phyloP scores from a whole-genome alignment of 2,797 vertebrate genomes.

The Tarsius wallacei region DNA sequence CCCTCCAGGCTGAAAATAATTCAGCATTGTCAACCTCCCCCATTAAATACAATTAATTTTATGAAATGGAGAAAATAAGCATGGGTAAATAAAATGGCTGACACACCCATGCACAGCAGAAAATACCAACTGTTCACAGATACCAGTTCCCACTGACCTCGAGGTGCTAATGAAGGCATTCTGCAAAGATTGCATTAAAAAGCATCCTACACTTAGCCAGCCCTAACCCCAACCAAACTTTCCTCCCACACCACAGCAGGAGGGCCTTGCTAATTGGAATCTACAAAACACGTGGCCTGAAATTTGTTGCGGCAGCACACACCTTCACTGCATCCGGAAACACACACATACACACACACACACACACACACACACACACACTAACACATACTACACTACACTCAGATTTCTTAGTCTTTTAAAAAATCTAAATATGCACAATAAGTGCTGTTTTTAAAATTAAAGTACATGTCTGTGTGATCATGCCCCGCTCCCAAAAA shows the following conservation, averaged over 20 bases:
- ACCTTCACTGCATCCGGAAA: conserved; percentile 34
- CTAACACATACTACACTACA: background rate
- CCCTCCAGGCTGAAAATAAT: conserved; percentile 72
- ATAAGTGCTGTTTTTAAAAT: conserved; percentile 56
- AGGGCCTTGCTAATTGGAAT: conserved; percentile 87
- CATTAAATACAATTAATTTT: conserved; percentile 81
- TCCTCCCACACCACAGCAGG: conserved; percentile 83
- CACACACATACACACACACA: background rate
- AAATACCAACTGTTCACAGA: conserved; percentile 69
- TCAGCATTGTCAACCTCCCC: conserved; percentile 67
- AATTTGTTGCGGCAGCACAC: conserved; percentile 71
- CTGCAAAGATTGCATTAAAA: conserved; percentile 69
- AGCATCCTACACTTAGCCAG: conserved; percentile 62
- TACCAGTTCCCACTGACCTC: conserved; percentile 75
- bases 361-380: background rate
- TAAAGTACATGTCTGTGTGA: background rate
- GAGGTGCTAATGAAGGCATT: conserved; percentile 83
- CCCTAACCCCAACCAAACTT: conserved; percentile 83
- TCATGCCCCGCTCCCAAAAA: background rate
- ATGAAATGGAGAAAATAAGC: conserved; percentile 72
- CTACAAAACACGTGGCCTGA: conserved; percentile 84
- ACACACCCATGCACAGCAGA: conserved; percentile 48
- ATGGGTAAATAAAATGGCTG: conserved; percentile 79
- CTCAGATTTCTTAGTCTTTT: background rate
- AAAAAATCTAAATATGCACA: background rate